Percentiles rank a stretch among this genome's conserved stretches.
phyloP scores from a whole-genome alignment of 2,888 invertebrate species.

The Cheilosia variabilis region DNA sequence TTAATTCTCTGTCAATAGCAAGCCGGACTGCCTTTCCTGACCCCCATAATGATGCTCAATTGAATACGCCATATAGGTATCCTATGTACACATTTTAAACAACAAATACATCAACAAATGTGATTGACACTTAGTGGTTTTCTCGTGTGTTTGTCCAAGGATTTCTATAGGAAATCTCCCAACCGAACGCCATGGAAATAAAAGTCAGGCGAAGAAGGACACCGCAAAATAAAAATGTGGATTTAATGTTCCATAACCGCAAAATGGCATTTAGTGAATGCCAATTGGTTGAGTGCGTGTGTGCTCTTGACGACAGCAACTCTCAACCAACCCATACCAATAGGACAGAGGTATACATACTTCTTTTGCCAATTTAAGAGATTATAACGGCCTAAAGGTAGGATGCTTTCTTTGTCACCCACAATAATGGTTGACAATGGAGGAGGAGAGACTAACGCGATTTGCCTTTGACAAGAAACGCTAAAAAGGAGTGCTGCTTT shows the following conservation, averaged over 20 bases:
- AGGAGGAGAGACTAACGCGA: constrained; percentile 5
- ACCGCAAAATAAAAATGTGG: not conserved
- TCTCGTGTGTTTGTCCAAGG: constrained; percentile 23
- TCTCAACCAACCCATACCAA: not conserved
- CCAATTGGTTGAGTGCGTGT: not conserved
- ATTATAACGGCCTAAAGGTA: constrained; percentile 43
- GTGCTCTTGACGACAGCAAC: not conserved
- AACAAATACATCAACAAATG: constrained; percentile 35
- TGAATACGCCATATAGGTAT: not conserved
- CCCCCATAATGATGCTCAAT: not conserved
- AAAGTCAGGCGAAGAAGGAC: not conserved
- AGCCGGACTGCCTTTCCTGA: constrained; percentile 8
- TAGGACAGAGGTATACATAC: constrained; percentile 5
- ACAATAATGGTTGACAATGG: constrained; percentile 1
- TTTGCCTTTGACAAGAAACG: constrained; percentile 18
- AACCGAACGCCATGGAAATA: not conserved
- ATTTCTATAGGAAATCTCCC: constrained; percentile 6
- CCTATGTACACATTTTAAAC: constrained; percentile 13
- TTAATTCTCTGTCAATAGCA: constrained; percentile 72
- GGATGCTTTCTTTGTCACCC: constrained; percentile 11
- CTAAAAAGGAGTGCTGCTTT: constrained; percentile 3
- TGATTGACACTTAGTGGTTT: constrained; percentile 68
- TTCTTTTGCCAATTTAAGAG: constrained; percentile 49
- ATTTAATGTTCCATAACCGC: constrained; percentile 51
- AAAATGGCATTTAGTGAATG: constrained; percentile 41